Conservation (phyloP, 1,140 invertebrate species). For the Tribolium castaneum region DNA sequence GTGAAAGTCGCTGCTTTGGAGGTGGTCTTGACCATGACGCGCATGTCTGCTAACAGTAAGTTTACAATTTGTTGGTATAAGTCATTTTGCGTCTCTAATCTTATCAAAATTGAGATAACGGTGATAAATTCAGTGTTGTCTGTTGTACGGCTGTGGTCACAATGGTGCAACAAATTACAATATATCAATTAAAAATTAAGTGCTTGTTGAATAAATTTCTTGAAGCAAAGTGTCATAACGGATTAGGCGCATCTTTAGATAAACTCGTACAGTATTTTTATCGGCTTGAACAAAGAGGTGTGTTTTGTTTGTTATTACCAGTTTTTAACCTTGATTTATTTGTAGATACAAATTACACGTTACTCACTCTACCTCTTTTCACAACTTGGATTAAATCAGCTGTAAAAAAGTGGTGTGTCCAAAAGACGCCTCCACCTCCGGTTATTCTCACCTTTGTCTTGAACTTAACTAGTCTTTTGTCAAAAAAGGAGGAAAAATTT, state of each 20-base stretch:
- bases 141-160: too few species aligned
- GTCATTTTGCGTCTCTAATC: not conserved
- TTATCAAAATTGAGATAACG: not conserved
- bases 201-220: not conserved
- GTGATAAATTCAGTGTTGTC: not conserved
- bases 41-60: not conserved
- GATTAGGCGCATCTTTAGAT: slow-evolving; percentile 50
- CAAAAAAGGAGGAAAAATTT: slow-evolving; percentile 63
- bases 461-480: slow-evolving; percentile 64
- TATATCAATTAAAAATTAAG: not conserved
- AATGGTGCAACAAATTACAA: too few species aligned
- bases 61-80: not conserved
- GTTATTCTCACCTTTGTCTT: slow-evolving; percentile 64
- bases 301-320: not conserved
- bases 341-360: not conserved
- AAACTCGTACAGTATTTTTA: not conserved
- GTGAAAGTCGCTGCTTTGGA: slow-evolving; percentile 59
- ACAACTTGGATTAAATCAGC: slow-evolving; percentile 49
- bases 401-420: slow-evolving; percentile 49
- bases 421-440: slow-evolving; percentile 58
- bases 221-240: slow-evolving; percentile 62
- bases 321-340: not conserved
- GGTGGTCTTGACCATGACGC: not conserved
- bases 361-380: slow-evolving; percentile 46
- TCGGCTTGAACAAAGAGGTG: not conserved